These are phyloP conservation scores for Rhinoptilus africanus DNA, from an alignment of 2,113 vertebrate genomes.

Conservation along the genomic window DNA sequence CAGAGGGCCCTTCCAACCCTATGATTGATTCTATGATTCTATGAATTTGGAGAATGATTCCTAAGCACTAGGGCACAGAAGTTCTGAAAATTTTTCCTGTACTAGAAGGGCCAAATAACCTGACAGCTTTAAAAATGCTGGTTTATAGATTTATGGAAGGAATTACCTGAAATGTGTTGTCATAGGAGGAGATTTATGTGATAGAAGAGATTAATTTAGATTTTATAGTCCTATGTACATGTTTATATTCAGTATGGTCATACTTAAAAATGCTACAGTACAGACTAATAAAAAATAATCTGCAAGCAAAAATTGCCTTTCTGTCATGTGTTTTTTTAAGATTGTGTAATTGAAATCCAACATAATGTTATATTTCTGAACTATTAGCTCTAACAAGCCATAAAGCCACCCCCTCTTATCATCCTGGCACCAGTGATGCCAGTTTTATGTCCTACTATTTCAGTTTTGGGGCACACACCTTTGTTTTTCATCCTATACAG, in stretches of 20 bases:
- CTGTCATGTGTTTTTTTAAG: not conserved
- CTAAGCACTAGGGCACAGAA: not conserved
- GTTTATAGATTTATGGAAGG: not conserved
- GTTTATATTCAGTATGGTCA: not conserved
- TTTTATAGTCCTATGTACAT: not conserved
- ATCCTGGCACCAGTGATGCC: not conserved
- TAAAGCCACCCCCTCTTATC: not conserved
- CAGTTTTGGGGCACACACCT: not conserved
- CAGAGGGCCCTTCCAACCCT: too few species aligned
- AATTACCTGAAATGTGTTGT: not conserved
- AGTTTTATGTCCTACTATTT: not conserved
- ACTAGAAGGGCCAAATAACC: not conserved
- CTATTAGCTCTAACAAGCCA: not conserved
- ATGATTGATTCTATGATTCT: too few species aligned
- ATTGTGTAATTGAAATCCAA: not conserved
- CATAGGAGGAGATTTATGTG: not conserved
- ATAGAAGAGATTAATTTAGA: not conserved
- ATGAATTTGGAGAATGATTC: not conserved
- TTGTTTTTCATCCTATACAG: not conserved
- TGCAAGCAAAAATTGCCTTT: not conserved
- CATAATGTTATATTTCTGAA: not conserved
- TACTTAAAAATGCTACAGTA: not conserved
- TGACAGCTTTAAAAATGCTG: not conserved
- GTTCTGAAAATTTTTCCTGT: not conserved
- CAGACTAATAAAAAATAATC: not conserved